Percentiles rank a stretch among this genome's conserved stretches.
phyloP scores from a whole-genome alignment of 2,113 vertebrate species.

The Synodontis membranacea region DNA sequence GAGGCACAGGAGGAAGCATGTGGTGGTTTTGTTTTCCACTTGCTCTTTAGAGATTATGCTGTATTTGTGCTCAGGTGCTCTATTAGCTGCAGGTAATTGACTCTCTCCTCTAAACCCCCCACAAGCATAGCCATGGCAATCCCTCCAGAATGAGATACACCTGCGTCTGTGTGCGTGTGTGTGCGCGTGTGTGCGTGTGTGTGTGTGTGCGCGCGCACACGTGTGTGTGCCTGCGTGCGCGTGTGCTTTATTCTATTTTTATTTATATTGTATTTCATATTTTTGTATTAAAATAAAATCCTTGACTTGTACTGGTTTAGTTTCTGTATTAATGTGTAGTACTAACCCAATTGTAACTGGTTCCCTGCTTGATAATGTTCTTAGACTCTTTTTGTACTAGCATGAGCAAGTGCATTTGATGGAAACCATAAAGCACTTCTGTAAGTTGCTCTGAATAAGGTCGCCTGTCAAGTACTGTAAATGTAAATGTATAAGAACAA shows the following conservation, averaged over 20 bases:
- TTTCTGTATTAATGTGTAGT: neutral
- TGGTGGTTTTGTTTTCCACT: constrained; percentile 48
- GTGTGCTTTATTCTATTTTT: neutral
- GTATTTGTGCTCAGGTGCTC: constrained; percentile 68
- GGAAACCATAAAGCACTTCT: neutral
- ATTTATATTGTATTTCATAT: neutral
- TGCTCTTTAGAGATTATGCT: constrained; percentile 45
- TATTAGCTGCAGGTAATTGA: constrained; percentile 68
- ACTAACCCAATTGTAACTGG: neutral
- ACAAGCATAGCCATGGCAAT: constrained; percentile 62
- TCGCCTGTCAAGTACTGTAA: neutral
- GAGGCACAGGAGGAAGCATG: neutral
- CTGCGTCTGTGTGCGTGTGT: constrained; percentile 14
- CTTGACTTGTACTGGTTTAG: neutral
- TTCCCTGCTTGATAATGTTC: neutral
- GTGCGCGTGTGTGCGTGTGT: neutral
- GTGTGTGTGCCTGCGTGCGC: neutral
- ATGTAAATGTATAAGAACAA: neutral
- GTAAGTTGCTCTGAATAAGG: neutral
- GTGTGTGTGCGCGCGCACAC: neutral
- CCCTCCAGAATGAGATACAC: constrained; percentile 63
- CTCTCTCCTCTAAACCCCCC: constrained; percentile 62
- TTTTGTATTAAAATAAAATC: neutral
- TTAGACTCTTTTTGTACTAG: neutral
- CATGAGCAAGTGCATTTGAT: neutral